These are phyloP conservation scores for Phallusia fumigata DNA, from an alignment of 23 tunicate species.

Conservation along the genomic window DNA sequence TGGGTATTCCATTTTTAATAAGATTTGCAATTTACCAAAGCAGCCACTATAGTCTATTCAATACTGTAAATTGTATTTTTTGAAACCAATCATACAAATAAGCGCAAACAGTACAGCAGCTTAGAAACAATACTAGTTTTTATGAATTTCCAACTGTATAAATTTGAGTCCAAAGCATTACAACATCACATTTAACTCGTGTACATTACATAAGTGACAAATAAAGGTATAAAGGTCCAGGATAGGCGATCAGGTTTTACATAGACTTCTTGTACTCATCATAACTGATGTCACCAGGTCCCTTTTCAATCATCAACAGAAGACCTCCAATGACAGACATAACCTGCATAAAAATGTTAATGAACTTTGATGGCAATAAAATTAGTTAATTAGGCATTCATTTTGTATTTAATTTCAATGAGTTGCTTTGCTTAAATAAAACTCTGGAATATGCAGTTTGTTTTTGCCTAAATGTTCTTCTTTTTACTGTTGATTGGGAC, in stretches of 20 bases:
- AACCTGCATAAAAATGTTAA: conserved; percentile 60
- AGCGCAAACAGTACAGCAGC: conserved; percentile 3
- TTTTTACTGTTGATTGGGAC: too few relatives aligned
- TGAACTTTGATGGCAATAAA: too few relatives aligned
- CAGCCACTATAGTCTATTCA: not conserved
- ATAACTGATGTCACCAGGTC: conserved; percentile 86
- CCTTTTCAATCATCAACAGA: conserved; percentile 70
- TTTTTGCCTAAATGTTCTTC: too few relatives aligned
- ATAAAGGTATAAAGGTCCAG: not conserved
- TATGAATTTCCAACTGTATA: not conserved
- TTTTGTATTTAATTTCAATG: too few relatives aligned
- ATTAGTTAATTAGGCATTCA: too few relatives aligned
- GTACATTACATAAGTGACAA: not conserved
- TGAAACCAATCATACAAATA: not conserved
- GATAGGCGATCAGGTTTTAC: conserved; percentile 6
- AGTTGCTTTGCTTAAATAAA: too few relatives aligned
- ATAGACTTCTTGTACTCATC: conserved; percentile 79
- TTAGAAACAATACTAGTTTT: not conserved
- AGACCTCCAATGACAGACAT: conserved; percentile 90
- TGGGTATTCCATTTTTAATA: too few relatives aligned
- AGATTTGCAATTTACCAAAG: too few relatives aligned
- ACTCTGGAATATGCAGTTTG: too few relatives aligned
- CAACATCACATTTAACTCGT: not conserved
- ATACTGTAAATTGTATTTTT: not conserved
- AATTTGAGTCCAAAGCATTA: not conserved